Conservation (phyloP, 2,797 vertebrate genomes). For the Microctenopoma stevenorrisi region DNA sequence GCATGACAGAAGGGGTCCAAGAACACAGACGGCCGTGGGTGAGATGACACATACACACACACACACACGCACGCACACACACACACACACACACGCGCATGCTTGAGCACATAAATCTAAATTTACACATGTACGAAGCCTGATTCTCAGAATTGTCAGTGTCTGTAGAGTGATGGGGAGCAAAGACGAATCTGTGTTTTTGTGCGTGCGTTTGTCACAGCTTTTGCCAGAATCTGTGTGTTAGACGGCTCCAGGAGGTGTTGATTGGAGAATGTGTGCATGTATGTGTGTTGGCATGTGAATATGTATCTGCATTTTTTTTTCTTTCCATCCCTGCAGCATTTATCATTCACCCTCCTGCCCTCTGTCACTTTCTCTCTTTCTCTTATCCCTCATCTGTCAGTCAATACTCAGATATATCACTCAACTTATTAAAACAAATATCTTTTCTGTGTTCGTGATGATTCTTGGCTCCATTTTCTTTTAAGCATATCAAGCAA, state of each 20-base stretch:
- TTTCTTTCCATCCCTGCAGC: slow-evolving; percentile 17
- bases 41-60: slow-evolving; percentile 62
- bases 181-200: slow-evolving; percentile 10
- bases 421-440: neutral
- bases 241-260: slow-evolving; percentile 43
- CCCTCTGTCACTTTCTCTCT: neutral
- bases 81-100: slow-evolving; percentile 36
- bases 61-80: slow-evolving; percentile 34
- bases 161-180: slow-evolving; percentile 29
- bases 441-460: neutral
- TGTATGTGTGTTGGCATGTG: neutral
- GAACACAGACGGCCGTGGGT: slow-evolving; percentile 74
- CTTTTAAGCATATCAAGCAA: neutral
- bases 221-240: slow-evolving; percentile 24
- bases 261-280: slow-evolving; percentile 52
- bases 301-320: slow-evolving; percentile 12
- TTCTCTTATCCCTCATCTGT: neutral
- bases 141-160: slow-evolving; percentile 44
- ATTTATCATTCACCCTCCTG: slow-evolving; percentile 10
- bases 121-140: slow-evolving; percentile 50
- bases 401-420: slow-evolving; percentile 10
- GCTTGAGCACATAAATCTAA: slow-evolving; percentile 46
- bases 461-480: neutral
- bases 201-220: slow-evolving; percentile 14
- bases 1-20: slow-evolving; percentile 68